Base-by-base conservation (phyloP, 2,888 invertebrate species). In the Polymixis lichenea region DNA sequence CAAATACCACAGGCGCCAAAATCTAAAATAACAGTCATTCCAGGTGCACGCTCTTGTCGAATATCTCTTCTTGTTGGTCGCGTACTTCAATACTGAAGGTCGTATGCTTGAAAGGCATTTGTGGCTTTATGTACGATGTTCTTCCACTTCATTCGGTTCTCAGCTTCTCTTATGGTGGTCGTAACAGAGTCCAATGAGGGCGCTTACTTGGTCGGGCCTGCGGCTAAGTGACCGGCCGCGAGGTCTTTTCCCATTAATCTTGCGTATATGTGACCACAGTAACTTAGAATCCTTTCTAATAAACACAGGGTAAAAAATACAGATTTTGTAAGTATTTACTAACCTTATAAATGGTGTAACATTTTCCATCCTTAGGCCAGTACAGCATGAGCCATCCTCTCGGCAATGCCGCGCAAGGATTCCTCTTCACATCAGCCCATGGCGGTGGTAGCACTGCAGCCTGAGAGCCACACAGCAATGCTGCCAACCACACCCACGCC, bases 331-430 rank as follows among this genome's bases (percentile, higher is more conserved):
- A 49, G 13, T 13, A 22, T 51, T 51, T 78, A 90, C 89, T 72
- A 83, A 97, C 97, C 97, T 98, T 98, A 91, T 98, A 98, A 93
- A 98, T 98, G 92, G 98, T 98, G 93, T 98, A 98, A 95, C 98
- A 98, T 93, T 98, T 97, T 82, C 98, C 98, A 91, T 98, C 98
- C 1, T 97, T 97, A 15, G 98, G 98, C 98, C 98, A 98, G 93
- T 98, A 98, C 74, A 98, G 97, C 91, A 98, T 97, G 89, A 98
- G 98, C 98, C 98, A 98, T 66, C 98, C 98, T 80, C 98, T 97
- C 0, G 98, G 98, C 92, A 98, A 97, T 5, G 97, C 95, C 7
- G 98, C 98, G 88, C 98, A 98, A 0, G 98, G 98, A 93, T 98
- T 98, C 88, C 97, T 97, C 82, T 97, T 97, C 1, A 98, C 98